These are phyloP conservation scores for Grallaria varia DNA, from an alignment of 2,113 vertebrate species.

Conservation along the genomic window DNA sequence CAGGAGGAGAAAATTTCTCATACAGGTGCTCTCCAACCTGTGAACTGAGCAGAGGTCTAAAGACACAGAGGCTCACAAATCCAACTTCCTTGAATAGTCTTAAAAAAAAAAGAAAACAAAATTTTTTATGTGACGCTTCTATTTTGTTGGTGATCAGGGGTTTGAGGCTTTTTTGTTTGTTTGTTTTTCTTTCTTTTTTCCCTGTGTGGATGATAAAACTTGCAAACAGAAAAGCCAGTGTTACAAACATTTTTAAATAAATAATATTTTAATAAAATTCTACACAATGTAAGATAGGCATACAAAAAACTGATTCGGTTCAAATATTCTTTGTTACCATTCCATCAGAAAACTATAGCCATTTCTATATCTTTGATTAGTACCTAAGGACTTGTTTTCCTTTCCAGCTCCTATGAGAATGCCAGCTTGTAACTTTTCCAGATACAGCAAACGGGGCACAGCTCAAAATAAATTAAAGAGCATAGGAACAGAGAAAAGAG, in stretches of 20 bases:
- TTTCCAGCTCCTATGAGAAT: not conserved
- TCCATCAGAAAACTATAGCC: not conserved
- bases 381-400: not conserved
- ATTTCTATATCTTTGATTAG: not conserved
- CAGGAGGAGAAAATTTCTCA: not conserved
- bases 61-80: not conserved
- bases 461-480: not conserved
- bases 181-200: not conserved
- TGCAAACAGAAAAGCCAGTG: not conserved
- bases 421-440: not conserved
- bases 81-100: not conserved
- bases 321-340: not conserved
- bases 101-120: not conserved
- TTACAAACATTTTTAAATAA: not conserved
- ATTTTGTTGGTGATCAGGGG: not conserved
- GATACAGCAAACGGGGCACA: not conserved
- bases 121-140: not conserved
- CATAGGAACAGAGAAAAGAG: not conserved
- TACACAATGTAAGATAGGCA: not conserved
- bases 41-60: not conserved
- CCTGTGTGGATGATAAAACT: not conserved
- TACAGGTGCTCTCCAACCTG: not conserved
- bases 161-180: rapidly evolving
- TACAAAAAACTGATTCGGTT: not conserved
- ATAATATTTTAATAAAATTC: not conserved